Base-by-base conservation (phyloP, 2,113 vertebrate genomes). In the Ibidorhyncha struthersii region DNA sequence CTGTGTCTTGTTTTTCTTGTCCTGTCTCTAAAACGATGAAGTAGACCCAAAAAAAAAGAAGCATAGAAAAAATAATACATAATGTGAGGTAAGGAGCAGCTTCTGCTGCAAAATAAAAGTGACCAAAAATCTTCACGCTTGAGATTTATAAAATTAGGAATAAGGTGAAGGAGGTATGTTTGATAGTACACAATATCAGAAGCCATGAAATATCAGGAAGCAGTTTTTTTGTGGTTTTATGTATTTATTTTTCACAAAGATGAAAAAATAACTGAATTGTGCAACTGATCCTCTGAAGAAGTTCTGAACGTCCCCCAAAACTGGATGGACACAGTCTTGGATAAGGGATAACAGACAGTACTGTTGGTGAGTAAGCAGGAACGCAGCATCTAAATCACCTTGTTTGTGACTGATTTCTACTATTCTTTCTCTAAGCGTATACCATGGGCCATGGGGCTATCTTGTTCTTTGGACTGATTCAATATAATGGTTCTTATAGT, bases 401-500 rank as follows among this genome's bases (percentile, higher is more conserved):
- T 36, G 17, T 34, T 19, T 0, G 2, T 32, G 11, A 36, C 1
- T 90, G 22, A 40, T 47, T 90, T n/a, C n/a, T 70, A 47, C 40
- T 66, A 40, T n/a, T 62, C 8, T 40, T 77, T 52, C 49, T 50
- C 49, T 8, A 53, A 27, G 14, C 16, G 38, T 22, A 27, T n/a
- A 30, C 27, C 23, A 32, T 1, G 2, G 18, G 7, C 29, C 45
- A 8, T 32, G 25, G 17, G 20, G 8, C 5, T n/a, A 11, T 3
- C 34, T 49, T 69, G 21, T 47, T 25, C 27, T 52, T 78, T 65
- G 9, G 4, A 29, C 21, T 71, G 58, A 40, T 45, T 65, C 29
- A 52, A 0, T 47, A 23, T 65, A 40, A 21, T 0, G 2, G 15
- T 45, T 45, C 38, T 86, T n/a, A 8, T 6, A 29, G 22, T 30